Evolutionary conservation across 2,113 vertebrate species (phyloP).

Genomic region (Aramus guarauna): DNA sequence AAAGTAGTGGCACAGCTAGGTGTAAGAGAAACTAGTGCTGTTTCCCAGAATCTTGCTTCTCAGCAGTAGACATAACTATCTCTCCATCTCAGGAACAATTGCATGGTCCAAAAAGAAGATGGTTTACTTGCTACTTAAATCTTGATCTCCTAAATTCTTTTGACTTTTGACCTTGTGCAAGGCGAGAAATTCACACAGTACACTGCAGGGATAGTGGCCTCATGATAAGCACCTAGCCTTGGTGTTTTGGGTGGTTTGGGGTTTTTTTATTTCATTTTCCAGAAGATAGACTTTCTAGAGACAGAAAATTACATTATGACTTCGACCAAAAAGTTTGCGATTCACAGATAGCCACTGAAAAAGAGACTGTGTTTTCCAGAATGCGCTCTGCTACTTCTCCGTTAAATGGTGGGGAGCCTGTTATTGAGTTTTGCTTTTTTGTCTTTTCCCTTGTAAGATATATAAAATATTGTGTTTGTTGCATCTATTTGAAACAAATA

Average conservation of each 20-base stretch:
- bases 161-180: background rate
- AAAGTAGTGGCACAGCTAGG: background rate
- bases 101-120: background rate
- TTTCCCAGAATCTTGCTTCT: background rate
- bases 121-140: background rate
- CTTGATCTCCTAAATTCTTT: background rate
- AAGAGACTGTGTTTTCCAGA: background rate
- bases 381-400: background rate
- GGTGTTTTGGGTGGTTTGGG: background rate
- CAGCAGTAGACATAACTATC: background rate
- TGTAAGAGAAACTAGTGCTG: background rate
- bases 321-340: background rate
- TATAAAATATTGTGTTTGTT: background rate
- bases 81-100: background rate
- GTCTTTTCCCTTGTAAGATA: background rate
- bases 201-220: background rate
- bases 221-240: background rate
- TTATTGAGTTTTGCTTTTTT: background rate
- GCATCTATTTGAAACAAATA: slow-evolving; percentile 21
- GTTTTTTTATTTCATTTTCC: background rate
- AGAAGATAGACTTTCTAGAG: background rate
- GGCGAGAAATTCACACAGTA: background rate
- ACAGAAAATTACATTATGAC: background rate
- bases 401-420: background rate
- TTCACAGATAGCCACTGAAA: background rate